Evolutionary conservation across 2,888 invertebrate genomes (phyloP), one percentile per base, ranked within the genome.

Genomic region (Morpho helenor): DNA sequence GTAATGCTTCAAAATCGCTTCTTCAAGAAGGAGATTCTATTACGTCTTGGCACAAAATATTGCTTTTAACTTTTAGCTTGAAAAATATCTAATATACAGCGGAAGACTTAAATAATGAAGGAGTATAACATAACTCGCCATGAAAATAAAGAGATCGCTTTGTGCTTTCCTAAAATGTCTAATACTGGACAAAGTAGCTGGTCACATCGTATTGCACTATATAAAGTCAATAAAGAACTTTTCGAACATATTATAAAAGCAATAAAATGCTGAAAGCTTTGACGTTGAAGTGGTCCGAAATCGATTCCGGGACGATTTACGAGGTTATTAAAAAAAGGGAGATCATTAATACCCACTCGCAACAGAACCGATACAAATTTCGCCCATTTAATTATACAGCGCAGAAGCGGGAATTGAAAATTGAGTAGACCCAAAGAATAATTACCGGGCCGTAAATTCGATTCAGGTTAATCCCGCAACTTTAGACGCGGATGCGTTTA

Each of bases 351-450:
- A 60, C 61, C 61, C 51, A 54, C 48, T 50, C 63, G 43, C 49
- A 49, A 60, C 46, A 31, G 44, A 44, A 54, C 45, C 51, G 60
- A 58, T 54, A 66, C 61, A 65, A 63, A 65, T 64, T 65, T 61
- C 59, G 57, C 59, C 57, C 60, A 63, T 66, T 67, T 66, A 63
- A 67, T 67, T 67, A 68, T 59, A 64, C 52, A 57, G 64, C 39
- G 57, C 57, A 58, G 56, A 60, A 60, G 58, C 59, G 56, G 49
- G 57, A 64, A 65, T 65, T 64, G 63, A 64, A 67, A 66, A 65
- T 65, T 63, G 61, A 65, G 62, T 54, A 51, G 59, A 57, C 54
- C 57, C 52, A 59, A 68, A 63, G 64, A 66, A 59, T 65, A 65
- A 67, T 65, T 67, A 63, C 60, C 54, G 54, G 47, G 31, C 55